Conservation (phyloP, 2,113 vertebrate species). For the Felis chaus region DNA sequence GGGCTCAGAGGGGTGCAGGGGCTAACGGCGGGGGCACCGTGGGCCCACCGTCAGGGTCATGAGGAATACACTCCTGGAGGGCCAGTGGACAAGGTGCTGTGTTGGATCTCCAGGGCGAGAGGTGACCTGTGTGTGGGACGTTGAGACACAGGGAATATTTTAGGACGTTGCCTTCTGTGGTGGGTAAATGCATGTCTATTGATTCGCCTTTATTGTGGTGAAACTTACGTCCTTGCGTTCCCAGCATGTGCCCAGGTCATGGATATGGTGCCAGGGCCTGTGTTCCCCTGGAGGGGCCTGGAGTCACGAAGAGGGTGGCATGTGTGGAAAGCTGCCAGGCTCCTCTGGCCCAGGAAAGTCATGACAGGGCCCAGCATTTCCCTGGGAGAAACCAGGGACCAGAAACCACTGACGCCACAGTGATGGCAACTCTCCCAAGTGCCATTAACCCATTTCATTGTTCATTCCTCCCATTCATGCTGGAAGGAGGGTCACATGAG, state of each 20-base stretch:
- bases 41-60: accelerated
- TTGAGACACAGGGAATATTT: not conserved
- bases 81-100: no score
- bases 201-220: accelerated
- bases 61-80: not conserved
- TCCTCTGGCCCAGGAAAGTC: not conserved
- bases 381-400: not conserved
- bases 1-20: no score
- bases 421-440: accelerated
- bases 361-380: not conserved
- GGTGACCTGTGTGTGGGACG: no score
- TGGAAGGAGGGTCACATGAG: accelerated
- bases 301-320: no score
- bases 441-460: accelerated
- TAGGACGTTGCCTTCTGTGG: accelerated
- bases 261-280: not conserved
- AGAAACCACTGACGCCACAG: not conserved
- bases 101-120: not conserved
- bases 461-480: accelerated
- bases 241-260: accelerated
- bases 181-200: accelerated
- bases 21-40: accelerated
- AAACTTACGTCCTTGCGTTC: not conserved
- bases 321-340: not conserved
- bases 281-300: accelerated